Percentiles rank a stretch among this genome's conserved stretches.
phyloP scores from a whole-genome alignment of 2,888 invertebrate species.

The Mythimna impura region DNA sequence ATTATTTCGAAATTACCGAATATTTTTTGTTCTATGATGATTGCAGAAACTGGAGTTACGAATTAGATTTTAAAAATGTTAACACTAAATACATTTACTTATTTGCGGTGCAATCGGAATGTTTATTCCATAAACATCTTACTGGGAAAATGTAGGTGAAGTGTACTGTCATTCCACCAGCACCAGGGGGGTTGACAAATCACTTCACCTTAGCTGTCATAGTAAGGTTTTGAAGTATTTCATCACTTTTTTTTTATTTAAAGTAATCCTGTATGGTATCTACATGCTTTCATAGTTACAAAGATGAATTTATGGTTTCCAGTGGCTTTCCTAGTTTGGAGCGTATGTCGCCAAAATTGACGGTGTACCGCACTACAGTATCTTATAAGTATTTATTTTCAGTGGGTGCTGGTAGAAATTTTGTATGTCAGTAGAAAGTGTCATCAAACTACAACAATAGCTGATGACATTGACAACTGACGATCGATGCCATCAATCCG shows the following conservation, averaged over 20 bases:
- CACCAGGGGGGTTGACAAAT: neutral
- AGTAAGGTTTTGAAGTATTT: neutral
- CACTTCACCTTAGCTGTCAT: neutral
- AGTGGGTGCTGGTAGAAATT: neutral
- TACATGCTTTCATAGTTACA: conserved; percentile 48
- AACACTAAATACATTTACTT: neutral
- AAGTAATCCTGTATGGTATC: neutral
- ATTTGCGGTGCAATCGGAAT: neutral
- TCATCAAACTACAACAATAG: neutral
- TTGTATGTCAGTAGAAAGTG: neutral
- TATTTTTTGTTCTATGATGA: neutral
- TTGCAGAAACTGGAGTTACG: neutral
- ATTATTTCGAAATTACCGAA: too few relatives aligned
- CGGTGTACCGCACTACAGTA: neutral
- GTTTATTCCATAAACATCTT: neutral
- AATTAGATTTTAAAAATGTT: neutral
- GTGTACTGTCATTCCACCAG: neutral
- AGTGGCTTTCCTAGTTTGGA: neutral
- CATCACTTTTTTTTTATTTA: neutral
- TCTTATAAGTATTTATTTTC: neutral
- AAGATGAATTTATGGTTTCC: neutral
- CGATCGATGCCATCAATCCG: neutral
- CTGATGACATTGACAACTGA: neutral
- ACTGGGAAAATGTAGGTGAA: neutral
- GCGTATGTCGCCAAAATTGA: neutral